Evolutionary conservation across 2,797 vertebrate species (phyloP), one percentile per base, ranked within the genome.

Genomic region (Prunella strophiata): DNA sequence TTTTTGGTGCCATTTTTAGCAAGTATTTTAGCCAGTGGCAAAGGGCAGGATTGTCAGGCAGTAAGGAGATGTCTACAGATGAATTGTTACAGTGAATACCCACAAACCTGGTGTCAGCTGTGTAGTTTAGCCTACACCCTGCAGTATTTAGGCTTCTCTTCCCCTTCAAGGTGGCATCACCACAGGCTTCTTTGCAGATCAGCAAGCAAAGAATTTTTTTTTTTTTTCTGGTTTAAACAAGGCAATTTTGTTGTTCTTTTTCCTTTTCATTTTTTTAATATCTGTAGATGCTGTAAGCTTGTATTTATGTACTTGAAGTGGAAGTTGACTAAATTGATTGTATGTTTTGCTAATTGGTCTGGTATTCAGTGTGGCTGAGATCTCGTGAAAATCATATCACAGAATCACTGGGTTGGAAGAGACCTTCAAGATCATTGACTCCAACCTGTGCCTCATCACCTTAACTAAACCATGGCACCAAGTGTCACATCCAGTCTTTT

Each of bases 221-320:
- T 4, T 34, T 34, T 75, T 85, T 83, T 8, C 43, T 66, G 3
- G 3, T 54, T 81, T 70, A 88, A 85, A 50, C 4, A 26, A 68
- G 23, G 1, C 13, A 38, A 62, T 57, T 26, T 61, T 18, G 16
- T 23, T 45, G 4, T 59, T 66, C 6, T 17, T 36, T 45, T 16
- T 11, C 2, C 3, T 6, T 70, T 16, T 34, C 4, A 0, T 29
- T 66, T 36, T 36, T 45, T 30, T 5, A 34, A 2, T 36, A 17
- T 26, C 55, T 17, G 26, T 36, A 30, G 18, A 15, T 85, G 16
- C 23, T 75, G 7, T 47, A 57, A 8, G 5, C 36, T 65, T 51
- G 6, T 36, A 12, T 45, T 20, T 84, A 9, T 36, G 27, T 18
- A n/a, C 12, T 59, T 57, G 32, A 71, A 79, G 32, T 38, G 45